Percentiles rank a stretch among this genome's conserved stretches.
These are phyloP conservation scores for Criorhina ranunculi DNA, from an alignment of 2,888 invertebrate genomes.

Conservation along the genomic window DNA sequence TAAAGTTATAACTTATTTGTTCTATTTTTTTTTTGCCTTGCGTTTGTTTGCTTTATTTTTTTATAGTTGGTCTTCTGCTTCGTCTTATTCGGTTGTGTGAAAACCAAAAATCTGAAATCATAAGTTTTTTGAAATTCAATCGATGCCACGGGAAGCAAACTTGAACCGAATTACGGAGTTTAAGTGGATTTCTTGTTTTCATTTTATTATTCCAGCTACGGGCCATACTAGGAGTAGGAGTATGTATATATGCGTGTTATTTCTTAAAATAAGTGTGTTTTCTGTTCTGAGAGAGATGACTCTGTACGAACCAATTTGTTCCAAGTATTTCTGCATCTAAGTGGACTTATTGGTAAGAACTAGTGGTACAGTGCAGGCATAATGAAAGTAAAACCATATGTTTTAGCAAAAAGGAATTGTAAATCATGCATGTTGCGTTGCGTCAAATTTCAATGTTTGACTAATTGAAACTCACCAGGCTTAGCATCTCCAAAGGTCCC, in stretches of 20 bases:
- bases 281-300: neutral
- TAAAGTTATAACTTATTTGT: slow-evolving; percentile 36
- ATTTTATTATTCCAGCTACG: slow-evolving; percentile 7
- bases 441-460: no score
- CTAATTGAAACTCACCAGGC: no score
- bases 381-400: no score
- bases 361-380: no score
- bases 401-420: no score
- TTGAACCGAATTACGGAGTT: slow-evolving; percentile 41
- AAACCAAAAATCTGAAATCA: slow-evolving; percentile 60
- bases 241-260: slow-evolving; percentile 12
- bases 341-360: neutral
- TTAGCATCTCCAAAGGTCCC: no score
- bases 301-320: neutral
- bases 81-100: neutral
- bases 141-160: slow-evolving; percentile 35
- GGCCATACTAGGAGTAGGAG: neutral
- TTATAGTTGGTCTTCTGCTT: neutral
- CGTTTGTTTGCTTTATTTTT: slow-evolving; percentile 4
- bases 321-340: neutral
- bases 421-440: no score
- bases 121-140: slow-evolving; percentile 67
- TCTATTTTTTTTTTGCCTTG: slow-evolving; percentile 2
- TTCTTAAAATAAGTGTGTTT: slow-evolving; percentile 1
- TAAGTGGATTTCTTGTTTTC: slow-evolving; percentile 45